phyloP scores from a whole-genome alignment of 2,113 vertebrate species.

The Pimephales promelas region DNA sequence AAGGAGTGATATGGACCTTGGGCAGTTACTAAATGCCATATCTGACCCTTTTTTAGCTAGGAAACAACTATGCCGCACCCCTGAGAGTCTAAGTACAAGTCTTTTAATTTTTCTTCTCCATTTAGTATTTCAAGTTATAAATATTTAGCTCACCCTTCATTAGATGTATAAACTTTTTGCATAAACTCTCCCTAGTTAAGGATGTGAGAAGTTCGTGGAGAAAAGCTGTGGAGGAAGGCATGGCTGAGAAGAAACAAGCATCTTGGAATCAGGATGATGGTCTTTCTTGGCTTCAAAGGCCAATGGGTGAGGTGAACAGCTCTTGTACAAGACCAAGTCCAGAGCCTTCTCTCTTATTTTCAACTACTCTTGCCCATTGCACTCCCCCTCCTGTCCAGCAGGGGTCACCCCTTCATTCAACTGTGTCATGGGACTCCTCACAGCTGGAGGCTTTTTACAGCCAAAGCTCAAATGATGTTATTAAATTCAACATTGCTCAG shows the following conservation, averaged over 20 bases:
- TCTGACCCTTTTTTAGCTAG: slow-evolving; percentile 81
- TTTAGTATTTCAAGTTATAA: background rate
- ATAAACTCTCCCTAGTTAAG: slow-evolving; percentile 61
- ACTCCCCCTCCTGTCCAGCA: slow-evolving; percentile 50
- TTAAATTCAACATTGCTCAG: slow-evolving; percentile 64
- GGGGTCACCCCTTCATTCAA: slow-evolving; percentile 45
- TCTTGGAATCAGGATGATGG: slow-evolving; percentile 27
- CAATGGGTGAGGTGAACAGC: background rate
- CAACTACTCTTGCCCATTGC: background rate
- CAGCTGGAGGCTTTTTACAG: slow-evolving; percentile 30
- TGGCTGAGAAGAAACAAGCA: slow-evolving; percentile 54
- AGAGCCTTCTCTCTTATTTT: background rate
- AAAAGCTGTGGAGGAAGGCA: slow-evolving; percentile 70
- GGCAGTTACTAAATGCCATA: slow-evolving; percentile 71
- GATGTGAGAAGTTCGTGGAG: slow-evolving; percentile 77
- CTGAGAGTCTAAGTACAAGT: slow-evolving; percentile 87
- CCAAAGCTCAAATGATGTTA: slow-evolving; percentile 54
- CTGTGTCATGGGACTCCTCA: slow-evolving; percentile 65
- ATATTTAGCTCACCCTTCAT: background rate
- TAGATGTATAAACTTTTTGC: background rate
- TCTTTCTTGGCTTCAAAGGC: background rate
- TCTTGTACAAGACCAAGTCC: background rate
- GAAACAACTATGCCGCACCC: slow-evolving; percentile 84
- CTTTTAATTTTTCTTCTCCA: background rate
- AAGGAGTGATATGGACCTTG: slow-evolving; percentile 68